These are phyloP conservation scores for Parambassis ranga DNA, from an alignment of 2,797 vertebrate species.

Conservation along the genomic window DNA sequence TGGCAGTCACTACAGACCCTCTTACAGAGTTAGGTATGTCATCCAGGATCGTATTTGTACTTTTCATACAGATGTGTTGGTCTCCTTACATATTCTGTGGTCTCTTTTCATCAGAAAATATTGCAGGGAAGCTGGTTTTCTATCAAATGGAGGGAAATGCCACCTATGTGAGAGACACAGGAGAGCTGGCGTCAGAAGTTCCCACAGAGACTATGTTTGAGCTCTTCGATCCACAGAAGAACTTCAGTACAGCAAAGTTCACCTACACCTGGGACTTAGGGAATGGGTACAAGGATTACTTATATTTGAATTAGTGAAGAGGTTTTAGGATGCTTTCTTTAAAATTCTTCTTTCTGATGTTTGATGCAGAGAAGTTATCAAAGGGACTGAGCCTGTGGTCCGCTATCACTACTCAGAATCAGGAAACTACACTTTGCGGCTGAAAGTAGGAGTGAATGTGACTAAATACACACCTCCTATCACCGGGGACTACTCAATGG, in stretches of 20 bases:
- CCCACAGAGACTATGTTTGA: conserved; percentile 83
- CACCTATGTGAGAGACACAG: conserved; percentile 66
- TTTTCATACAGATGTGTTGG: not conserved
- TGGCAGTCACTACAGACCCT: conserved; percentile 16
- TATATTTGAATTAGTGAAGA: not conserved
- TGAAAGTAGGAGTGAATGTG: conserved; percentile 77
- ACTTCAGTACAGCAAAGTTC: conserved; percentile 78
- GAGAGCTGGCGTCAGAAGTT: conserved; percentile 74
- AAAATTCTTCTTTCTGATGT: not conserved
- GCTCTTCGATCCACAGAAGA: conserved; percentile 81
- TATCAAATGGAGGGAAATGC: conserved; percentile 81
- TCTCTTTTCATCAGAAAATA: conserved; percentile 49
- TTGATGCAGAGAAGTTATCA: conserved; percentile 77
- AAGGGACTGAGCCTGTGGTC: conserved; percentile 79
- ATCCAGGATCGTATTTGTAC: not conserved
- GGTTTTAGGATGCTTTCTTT: not conserved
- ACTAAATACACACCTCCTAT: conserved; percentile 61
- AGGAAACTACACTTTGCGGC: conserved; percentile 80
- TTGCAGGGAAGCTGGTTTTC: conserved; percentile 83
- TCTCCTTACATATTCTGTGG: not conserved
- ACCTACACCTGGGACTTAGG: conserved; percentile 89
- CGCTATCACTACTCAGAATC: conserved; percentile 76
- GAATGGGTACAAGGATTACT: conserved; percentile 78
- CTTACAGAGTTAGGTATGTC: conserved; percentile 60
- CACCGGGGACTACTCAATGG: conserved; percentile 77